A percentile compares a stretch with the other conserved stretches of the same genome.
These are phyloP conservation scores for Furcula furcula DNA, from an alignment of 2,888 invertebrate species.

Conservation along the genomic window DNA sequence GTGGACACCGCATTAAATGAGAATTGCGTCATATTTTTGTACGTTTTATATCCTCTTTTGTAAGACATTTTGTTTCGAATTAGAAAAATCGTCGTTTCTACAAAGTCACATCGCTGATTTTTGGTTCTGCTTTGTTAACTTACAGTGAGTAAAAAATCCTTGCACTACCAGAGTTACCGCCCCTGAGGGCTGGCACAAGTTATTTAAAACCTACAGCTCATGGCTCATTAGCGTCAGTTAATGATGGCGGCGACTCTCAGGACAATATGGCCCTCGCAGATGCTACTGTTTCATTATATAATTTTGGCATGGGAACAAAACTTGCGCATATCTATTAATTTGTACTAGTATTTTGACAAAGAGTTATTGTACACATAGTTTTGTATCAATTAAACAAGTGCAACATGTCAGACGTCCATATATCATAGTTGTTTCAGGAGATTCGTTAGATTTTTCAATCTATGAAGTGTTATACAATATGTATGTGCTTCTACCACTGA, in stretches of 20 bases:
- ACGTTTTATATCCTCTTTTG: slow-evolving; percentile 19
- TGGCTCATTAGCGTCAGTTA: slow-evolving; percentile 79
- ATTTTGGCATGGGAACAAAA: slow-evolving; percentile 33
- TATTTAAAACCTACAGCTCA: slow-evolving; percentile 78
- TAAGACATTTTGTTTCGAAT: background rate
- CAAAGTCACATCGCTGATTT: slow-evolving; percentile 61
- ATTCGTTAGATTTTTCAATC: too few species aligned
- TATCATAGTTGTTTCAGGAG: too few species aligned
- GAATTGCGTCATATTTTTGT: slow-evolving; percentile 32
- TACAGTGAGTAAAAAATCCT: slow-evolving; percentile 69
- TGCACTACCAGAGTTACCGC: slow-evolving; percentile 55
- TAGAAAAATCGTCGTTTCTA: slow-evolving; percentile 36
- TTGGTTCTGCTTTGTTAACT: slow-evolving; percentile 67
- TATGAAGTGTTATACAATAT: too few species aligned
- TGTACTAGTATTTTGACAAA: too few species aligned
- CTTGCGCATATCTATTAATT: too few species aligned
- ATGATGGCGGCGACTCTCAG: slow-evolving; percentile 70
- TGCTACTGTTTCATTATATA: slow-evolving; percentile 48
- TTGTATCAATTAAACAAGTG: too few species aligned
- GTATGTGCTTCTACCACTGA: too few species aligned
- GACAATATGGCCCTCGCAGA: slow-evolving; percentile 55
- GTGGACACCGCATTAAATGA: slow-evolving; percentile 37
- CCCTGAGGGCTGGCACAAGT: slow-evolving; percentile 60
- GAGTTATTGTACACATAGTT: too few species aligned
- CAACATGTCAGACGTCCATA: too few species aligned